A percentile compares a stretch with the other conserved stretches of the same genome.
Evolutionary conservation across 2,797 vertebrate species (phyloP).

Genomic region (Molossus molossus): DNA sequence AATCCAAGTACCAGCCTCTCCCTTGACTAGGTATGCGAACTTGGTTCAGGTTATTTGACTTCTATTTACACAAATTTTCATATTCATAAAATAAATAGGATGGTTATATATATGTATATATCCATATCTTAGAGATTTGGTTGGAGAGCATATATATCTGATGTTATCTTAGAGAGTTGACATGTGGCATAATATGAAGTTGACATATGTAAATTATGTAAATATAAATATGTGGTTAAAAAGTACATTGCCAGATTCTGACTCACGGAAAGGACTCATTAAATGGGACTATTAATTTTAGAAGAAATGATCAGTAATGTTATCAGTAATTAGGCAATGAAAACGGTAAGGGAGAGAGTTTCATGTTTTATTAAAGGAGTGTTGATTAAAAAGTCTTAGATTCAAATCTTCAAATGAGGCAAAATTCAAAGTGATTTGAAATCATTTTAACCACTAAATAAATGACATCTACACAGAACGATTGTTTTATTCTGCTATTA

Average conservation of each 20-base stretch:
- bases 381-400: conserved; percentile 16
- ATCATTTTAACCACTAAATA: neutral
- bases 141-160: neutral
- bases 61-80: neutral
- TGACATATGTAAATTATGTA: neutral
- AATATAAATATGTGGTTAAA: neutral
- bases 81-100: neutral
- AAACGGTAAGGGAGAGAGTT: neutral
- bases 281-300: neutral
- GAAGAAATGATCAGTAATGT: neutral
- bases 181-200: neutral
- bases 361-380: neutral
- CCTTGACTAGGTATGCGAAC: neutral
- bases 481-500: neutral
- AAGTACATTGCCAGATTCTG: neutral
- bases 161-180: neutral
- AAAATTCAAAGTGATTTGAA: conserved; percentile 32
- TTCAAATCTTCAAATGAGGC: conserved; percentile 33
- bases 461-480: neutral
- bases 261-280: neutral
- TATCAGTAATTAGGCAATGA: neutral
- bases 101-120: neutral
- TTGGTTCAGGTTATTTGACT: neutral
- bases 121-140: neutral
- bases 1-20: neutral